phyloP scores from a whole-genome alignment of 2,888 invertebrate genomes.

The Chrysolina oricalcia region DNA sequence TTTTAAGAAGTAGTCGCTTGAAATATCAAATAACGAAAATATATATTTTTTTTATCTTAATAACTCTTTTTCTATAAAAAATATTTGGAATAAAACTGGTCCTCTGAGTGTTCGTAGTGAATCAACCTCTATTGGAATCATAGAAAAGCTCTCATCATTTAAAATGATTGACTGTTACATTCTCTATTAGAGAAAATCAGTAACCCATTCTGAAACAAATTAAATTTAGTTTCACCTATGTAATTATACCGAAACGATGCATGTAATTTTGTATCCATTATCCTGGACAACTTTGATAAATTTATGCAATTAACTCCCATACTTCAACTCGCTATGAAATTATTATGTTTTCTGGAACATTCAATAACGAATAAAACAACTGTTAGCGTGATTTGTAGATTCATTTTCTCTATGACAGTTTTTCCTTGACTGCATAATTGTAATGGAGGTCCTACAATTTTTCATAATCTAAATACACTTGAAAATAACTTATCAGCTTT shows the following conservation, averaged over 20 bases:
- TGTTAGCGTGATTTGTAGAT: not conserved
- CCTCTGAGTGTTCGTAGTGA: too few species aligned
- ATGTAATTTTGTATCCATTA: not conserved
- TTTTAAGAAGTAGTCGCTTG: too few species aligned
- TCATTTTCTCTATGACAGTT: not conserved
- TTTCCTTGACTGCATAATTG: not conserved
- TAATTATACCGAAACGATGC: not conserved
- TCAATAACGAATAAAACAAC: not conserved
- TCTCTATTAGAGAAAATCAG: not conserved
- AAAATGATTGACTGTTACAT: not conserved
- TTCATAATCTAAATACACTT: too few species aligned
- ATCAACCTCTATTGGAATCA: too few species aligned
- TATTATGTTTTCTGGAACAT: not conserved
- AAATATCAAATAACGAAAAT: too few species aligned
- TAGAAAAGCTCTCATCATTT: not conserved
- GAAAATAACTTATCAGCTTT: too few species aligned
- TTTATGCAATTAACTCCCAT: not conserved
- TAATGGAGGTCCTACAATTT: too few species aligned
- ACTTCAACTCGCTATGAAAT: not conserved
- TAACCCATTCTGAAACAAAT: not conserved
- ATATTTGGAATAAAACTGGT: too few species aligned
- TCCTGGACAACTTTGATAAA: not conserved
- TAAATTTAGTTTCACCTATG: not conserved
- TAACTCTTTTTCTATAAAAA: too few species aligned
- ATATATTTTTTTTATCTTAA: too few species aligned